Percentiles rank a stretch among this genome's conserved stretches.
These are phyloP conservation scores for Tetheella fluctuosa DNA, from an alignment of 2,888 invertebrate genomes.

Conservation along the genomic window DNA sequence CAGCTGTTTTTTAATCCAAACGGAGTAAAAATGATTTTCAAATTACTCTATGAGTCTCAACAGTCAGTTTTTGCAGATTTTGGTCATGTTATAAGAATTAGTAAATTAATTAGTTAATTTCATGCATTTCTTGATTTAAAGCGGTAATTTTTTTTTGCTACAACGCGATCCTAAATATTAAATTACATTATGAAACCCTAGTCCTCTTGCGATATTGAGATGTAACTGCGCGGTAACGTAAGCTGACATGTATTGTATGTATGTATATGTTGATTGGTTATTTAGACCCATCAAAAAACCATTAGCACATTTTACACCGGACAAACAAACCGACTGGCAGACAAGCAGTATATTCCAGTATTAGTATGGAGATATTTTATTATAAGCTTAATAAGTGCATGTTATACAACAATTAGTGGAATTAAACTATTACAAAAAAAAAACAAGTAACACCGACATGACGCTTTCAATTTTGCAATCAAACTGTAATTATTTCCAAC, in stretches of 20 bases:
- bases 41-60: too few relatives aligned
- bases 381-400: neutral
- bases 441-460: conserved; percentile 15
- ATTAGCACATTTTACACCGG: too few relatives aligned
- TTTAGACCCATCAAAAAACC: neutral
- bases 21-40: too few relatives aligned
- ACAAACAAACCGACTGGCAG: neutral
- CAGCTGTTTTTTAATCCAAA: too few relatives aligned
- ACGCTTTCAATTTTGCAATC: conserved; percentile 32
- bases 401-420: neutral
- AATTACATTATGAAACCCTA: neutral
- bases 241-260: neutral
- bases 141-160: too few relatives aligned
- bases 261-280: neutral
- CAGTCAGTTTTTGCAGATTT: too few relatives aligned
- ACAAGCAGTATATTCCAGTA: neutral
- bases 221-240: neutral
- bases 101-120: too few relatives aligned
- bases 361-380: neutral
- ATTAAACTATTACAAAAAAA: conserved; percentile 3
- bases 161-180: too few relatives aligned
- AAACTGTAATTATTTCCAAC: conserved; percentile 30
- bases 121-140: too few relatives aligned
- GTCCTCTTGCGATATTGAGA: neutral
- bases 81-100: too few relatives aligned